phyloP scores from a whole-genome alignment of 2,888 invertebrate species.

The Leptogaster cylindrica region DNA sequence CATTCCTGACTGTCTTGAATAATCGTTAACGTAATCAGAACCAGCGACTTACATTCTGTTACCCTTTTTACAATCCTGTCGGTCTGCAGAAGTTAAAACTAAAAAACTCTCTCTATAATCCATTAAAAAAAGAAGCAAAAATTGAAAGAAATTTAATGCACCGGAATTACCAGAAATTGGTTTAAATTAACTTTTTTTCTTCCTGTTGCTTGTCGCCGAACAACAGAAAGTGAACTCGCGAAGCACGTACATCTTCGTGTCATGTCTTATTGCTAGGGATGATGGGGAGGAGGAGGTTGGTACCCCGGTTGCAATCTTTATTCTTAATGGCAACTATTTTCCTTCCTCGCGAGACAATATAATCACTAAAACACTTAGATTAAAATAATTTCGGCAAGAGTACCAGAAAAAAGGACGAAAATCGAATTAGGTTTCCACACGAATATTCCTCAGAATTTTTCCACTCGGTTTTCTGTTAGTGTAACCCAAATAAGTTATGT shows the following conservation, averaged over 20 bases:
- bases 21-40: too few species aligned
- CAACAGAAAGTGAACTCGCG: neutral
- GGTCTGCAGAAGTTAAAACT: too few species aligned
- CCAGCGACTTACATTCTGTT: too few species aligned
- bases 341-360: neutral
- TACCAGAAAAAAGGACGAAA: constrained; percentile 13
- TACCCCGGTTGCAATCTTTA: constrained; percentile 2
- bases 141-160: neutral
- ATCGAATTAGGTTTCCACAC: constrained; percentile 36
- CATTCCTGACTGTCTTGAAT: too few species aligned
- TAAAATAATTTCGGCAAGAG: constrained; percentile 33
- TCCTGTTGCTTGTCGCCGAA: neutral
- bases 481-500: too few species aligned
- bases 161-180: constrained; percentile 28
- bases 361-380: constrained; percentile 25
- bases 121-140: too few species aligned
- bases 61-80: too few species aligned
- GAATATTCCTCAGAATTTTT: constrained; percentile 25
- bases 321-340: constrained; percentile 21
- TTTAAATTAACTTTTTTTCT: constrained; percentile 8
- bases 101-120: too few species aligned
- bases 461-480: too few species aligned
- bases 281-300: constrained; percentile 15
- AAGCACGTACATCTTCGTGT: constrained; percentile 31
- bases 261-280: neutral